Evolutionary conservation across 2,888 invertebrate genomes (phyloP), one percentile per base, ranked within the genome.

Genomic region (Rhopalosiphum nymphaeae): DNA sequence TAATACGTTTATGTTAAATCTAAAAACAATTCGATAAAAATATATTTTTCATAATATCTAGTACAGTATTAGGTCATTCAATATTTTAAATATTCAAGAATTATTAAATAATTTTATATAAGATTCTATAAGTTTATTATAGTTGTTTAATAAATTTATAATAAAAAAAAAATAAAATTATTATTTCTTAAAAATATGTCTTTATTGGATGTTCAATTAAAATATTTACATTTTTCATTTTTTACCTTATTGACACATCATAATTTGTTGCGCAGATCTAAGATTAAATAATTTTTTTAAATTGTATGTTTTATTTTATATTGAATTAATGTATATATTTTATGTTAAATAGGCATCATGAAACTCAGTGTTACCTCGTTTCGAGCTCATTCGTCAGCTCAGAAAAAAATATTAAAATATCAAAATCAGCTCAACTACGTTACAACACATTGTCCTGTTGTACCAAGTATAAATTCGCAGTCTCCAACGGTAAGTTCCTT

Each of bases 361-460:
- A 98, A 98, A 97, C 96, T 98, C 96, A 98, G 98, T 96, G 98
- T 98, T 95, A 98, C 98, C 95, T 98, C 98, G 95, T 98, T 98
- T 96, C 97, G 98, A 96, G 98, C 98, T 96, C 98, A 98, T 96
- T 98, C 98, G 96, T 98, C 98, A 95, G 98, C 98, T 96, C 98
- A 98, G 96, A 98, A 98, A 96, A 98, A 98, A 96, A 98, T 98
- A 96, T 97, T 98, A 96, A 97, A 97, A 46, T 94, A 90, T 86
- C 90, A 94, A 94, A 94, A 94, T 90, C 90, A 86, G 21, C 90
- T 94, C 90, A 94, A 94, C 46, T 94, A 94, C 57, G 85, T 90
- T 36, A 36, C 93, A 25, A 44, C 93, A 36, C 89, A 89, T 85
- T 36, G 90, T 29, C 57, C 93, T 2, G 86, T 90, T 5, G 90